Base-by-base conservation (phyloP, 2,888 invertebrate genomes). In the Plagodis pulveraria region DNA sequence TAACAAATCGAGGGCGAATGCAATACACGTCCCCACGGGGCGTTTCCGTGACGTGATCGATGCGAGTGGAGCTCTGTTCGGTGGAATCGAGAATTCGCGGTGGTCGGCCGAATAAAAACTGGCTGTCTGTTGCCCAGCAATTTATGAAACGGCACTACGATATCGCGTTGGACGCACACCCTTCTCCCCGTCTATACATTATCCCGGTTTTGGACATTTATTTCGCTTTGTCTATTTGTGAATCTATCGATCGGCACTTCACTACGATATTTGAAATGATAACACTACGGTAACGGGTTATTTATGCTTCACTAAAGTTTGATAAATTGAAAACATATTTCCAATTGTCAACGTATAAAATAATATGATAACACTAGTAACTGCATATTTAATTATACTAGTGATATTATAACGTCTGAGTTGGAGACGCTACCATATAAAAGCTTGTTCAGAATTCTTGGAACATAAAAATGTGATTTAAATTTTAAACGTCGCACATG, bases 141-240 rank as follows among this genome's bases (percentile, higher is more conserved):
- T 81, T 80, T 81, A 81, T 80, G 73, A 78, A 78, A 78, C 74
- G 50, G 67, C 70, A 73, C 76, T 78, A 77, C 75, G 76, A 74
- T 74, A 71, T 65, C 65, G 34, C 50, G 63, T 56, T 56, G 58
- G 33, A 62, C 54, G 42, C 53, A 62, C 56, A 40, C 41, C 44
- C 36, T 6, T 38, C 44, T 49, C 11, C 38, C 53, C 41, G 50
- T 33, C 52, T 44, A 48, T 56, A 58, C 32, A 49, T 43, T 56
- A 52, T 52, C 48, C 43, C 36, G 44, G 43, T n/a, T 40, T 6
- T 0, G 22, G 7, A 47, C 34, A 44, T 40, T 33, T 56, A 45
- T 56, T 45, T 45, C 34, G 10, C 38, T 48, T 57, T 42, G 22
- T 22, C 22, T 22, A 22, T 22, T 22, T 22, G 22, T 22, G 22